These are phyloP conservation scores for Uropsilus gracilis DNA, from an alignment of 2,113 vertebrate genomes.

Conservation along the genomic window DNA sequence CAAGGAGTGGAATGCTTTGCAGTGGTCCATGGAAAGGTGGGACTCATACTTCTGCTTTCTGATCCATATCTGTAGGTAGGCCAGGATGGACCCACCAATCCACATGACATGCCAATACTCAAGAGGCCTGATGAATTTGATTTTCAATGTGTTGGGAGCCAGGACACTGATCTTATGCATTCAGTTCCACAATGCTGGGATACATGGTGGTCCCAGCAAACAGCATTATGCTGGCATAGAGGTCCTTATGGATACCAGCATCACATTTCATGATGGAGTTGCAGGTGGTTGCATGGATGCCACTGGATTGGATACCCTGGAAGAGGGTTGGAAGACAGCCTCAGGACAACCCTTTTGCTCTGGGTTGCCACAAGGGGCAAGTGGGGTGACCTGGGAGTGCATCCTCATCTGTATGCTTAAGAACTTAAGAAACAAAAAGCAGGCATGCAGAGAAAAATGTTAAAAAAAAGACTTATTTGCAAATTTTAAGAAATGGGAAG, in stretches of 20 bases:
- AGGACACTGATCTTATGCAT: slow-evolving; percentile 99
- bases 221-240: slow-evolving; percentile 99
- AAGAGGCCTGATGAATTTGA: slow-evolving; percentile 98
- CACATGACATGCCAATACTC: slow-evolving; percentile 99
- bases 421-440: too few relatives aligned
- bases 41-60: slow-evolving; percentile 99
- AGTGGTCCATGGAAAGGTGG: slow-evolving; percentile 99
- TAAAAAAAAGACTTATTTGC: too few relatives aligned
- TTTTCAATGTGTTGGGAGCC: slow-evolving; percentile 99
- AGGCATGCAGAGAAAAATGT: too few relatives aligned
- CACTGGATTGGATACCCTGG: slow-evolving; percentile 99
- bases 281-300: slow-evolving; percentile 99
- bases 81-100: slow-evolving; percentile 99
- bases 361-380: slow-evolving; percentile 81
- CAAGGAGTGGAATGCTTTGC: slow-evolving; percentile 87
- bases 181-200: slow-evolving; percentile 96
- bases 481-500: too few relatives aligned
- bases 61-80: slow-evolving; percentile 99
- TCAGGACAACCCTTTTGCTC: slow-evolving; percentile 99
- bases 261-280: slow-evolving; percentile 99
- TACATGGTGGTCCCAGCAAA: slow-evolving; percentile 99
- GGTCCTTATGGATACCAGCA: slow-evolving; percentile 98
- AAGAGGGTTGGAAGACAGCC: slow-evolving; percentile 99
- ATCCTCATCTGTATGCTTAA: too few relatives aligned
- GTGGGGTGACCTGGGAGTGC: too few relatives aligned